phyloP scores from a whole-genome alignment of 2,113 vertebrate species.

The Leucosticte australis region DNA sequence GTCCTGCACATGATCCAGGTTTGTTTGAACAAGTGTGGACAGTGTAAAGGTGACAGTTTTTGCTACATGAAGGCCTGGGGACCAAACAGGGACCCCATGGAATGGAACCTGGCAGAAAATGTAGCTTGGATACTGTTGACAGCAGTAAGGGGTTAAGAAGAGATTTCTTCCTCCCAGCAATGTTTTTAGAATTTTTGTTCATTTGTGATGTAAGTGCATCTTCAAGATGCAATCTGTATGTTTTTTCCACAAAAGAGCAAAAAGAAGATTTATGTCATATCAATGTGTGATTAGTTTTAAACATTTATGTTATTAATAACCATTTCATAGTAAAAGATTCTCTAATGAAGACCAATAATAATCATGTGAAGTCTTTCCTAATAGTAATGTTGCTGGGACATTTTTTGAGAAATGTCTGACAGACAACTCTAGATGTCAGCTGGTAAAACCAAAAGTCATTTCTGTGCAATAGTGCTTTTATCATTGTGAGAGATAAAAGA shows the following conservation, averaged over 20 bases:
- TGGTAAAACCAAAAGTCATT: background rate
- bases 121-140: background rate
- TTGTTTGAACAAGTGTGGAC: background rate
- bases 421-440: background rate
- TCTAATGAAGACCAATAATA: background rate
- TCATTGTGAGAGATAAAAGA: background rate
- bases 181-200: background rate
- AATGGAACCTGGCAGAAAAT: background rate
- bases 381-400: background rate
- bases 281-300: background rate
- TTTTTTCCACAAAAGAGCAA: background rate
- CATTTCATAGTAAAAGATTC: background rate
- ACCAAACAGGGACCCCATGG: fast-evolving
- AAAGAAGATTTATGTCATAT: background rate
- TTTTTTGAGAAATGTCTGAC: background rate
- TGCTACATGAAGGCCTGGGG: background rate
- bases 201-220: background rate
- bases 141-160: background rate
- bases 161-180: background rate
- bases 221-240: background rate
- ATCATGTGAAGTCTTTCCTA: background rate
- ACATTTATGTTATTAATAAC: background rate
- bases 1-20: fast-evolving
- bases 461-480: background rate
- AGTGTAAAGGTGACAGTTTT: background rate